Percentiles rank a stretch among this genome's conserved stretches.
Conservation (phyloP, 1,140 invertebrate genomes). For the Drosophila asahinai region DNA sequence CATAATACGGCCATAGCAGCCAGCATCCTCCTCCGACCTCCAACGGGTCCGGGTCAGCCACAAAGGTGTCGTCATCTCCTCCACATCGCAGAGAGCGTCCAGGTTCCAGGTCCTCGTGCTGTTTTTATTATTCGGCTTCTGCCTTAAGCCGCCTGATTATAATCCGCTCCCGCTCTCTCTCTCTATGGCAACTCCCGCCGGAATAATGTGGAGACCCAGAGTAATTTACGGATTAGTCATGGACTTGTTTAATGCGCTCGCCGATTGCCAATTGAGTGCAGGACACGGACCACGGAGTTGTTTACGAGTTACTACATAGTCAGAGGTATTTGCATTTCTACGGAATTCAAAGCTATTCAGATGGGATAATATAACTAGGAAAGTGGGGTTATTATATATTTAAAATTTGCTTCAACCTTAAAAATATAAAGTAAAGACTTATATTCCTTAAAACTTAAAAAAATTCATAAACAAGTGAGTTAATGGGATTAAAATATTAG, state of each 20-base stretch:
- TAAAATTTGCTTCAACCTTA: too few species aligned
- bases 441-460: too few species aligned
- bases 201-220: constrained; percentile 17
- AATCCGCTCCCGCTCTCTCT: constrained; percentile 3
- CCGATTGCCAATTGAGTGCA: constrained; percentile 7
- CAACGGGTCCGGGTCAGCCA: constrained; percentile 20
- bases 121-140: constrained; percentile 2
- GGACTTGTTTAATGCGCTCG: constrained; percentile 28
- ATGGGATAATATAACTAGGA: too few species aligned
- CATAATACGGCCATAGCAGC: constrained; percentile 36
- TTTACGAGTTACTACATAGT: background rate
- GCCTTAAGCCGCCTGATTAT: constrained; percentile 35
- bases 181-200: constrained; percentile 11
- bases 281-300: background rate
- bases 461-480: too few species aligned
- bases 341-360: too few species aligned
- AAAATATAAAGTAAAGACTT: too few species aligned
- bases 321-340: too few species aligned
- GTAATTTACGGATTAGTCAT: constrained; percentile 46
- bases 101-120: background rate
- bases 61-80: constrained; percentile 37
- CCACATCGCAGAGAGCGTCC: constrained; percentile 2
- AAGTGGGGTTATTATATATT: too few species aligned
- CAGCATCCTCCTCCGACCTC: background rate
- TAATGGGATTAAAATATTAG: too few species aligned